Base-by-base conservation (phyloP, 1,140 invertebrate genomes). In the Bombus turneri region DNA sequence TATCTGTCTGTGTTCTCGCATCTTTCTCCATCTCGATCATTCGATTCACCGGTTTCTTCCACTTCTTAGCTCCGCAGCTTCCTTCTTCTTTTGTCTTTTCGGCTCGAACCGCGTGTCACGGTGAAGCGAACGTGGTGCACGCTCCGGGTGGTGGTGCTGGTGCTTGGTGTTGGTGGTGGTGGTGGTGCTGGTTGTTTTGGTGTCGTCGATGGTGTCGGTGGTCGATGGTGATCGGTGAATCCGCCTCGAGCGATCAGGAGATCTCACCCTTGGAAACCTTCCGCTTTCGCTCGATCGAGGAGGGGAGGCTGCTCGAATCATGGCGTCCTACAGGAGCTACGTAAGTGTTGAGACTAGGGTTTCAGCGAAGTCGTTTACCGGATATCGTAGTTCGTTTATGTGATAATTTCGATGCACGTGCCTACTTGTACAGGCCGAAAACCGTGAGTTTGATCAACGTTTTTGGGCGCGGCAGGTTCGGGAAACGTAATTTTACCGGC, bases 311-410 rank as follows among this genome's bases (percentile, higher is more conserved):
- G 12, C 31, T n/a, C 81, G 72, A 34, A 77, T 76, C 53, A 95
- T 95, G 94, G 92, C 94, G 39, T 94, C 94, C 77, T 95, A 93
- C 86, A 94, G 93, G 85, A 94, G 92, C 92, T 95, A 95, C 74
- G 94, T 95, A 94, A 95, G 94, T 95, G 78, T 73, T 64, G n/a
- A n/a, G 25, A 22, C 28, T 59, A 28, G 57, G 59, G 34, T 47
- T 62, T 25, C 25, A 62, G 12, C 28, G 1, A 9, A 62, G 37
- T 12, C 57, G 34, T 57, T 59, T 75, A 22, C 34, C 25, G 6
- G 34, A 76, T 76, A 37, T 5, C 41, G 9, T 13, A 1, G 1
- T 76, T 64, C n/a, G 37, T 34, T 41, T 15, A 5, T 8, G 43
- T 22, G 43, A 25, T 25, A 53, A 53, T 53, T 53, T 53, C 47